These are phyloP conservation scores for Heliconius ismenius DNA, from an alignment of 2,888 invertebrate species.

Conservation along the genomic window DNA sequence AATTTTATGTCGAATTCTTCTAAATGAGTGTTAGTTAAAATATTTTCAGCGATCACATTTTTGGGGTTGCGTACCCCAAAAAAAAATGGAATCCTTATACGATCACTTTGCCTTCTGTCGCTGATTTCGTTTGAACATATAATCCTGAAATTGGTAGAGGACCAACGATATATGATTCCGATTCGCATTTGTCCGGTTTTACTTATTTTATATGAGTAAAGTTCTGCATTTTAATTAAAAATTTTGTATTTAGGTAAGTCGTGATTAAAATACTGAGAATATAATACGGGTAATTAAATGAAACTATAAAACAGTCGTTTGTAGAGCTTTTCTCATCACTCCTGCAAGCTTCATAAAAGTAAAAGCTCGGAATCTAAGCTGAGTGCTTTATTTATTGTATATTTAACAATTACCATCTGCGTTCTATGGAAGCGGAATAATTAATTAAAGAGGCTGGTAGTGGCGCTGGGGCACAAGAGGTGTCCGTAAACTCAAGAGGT, in stretches of 20 bases:
- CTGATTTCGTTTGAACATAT: too few species aligned
- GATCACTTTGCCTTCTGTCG: too few species aligned
- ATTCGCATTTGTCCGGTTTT: too few species aligned
- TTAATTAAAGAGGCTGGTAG: too few species aligned
- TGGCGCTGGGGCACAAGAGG: too few species aligned
- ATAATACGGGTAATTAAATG: slow-evolving; percentile 2
- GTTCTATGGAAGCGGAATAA: slow-evolving; percentile 50
- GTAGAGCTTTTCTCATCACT: slow-evolving; percentile 6
- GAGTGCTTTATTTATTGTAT: slow-evolving; percentile 57
- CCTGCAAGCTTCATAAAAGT: slow-evolving; percentile 29
- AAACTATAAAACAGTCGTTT: not conserved
- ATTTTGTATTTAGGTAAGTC: not conserved
- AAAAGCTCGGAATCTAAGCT: slow-evolving; percentile 22
- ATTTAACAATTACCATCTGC: slow-evolving; percentile 55
- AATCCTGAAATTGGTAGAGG: too few species aligned
- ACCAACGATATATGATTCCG: too few species aligned
- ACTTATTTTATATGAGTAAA: not conserved
- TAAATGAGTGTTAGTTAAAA: slow-evolving; percentile 8
- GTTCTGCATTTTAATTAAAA: not conserved
- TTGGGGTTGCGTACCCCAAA: too few species aligned
- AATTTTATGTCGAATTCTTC: not conserved
- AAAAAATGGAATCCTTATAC: too few species aligned
- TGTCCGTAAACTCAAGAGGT: too few species aligned
- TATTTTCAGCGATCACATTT: not conserved
- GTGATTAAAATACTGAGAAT: not conserved